Conservation (phyloP, 1,140 invertebrate species). For the Pomacea maculata region DNA sequence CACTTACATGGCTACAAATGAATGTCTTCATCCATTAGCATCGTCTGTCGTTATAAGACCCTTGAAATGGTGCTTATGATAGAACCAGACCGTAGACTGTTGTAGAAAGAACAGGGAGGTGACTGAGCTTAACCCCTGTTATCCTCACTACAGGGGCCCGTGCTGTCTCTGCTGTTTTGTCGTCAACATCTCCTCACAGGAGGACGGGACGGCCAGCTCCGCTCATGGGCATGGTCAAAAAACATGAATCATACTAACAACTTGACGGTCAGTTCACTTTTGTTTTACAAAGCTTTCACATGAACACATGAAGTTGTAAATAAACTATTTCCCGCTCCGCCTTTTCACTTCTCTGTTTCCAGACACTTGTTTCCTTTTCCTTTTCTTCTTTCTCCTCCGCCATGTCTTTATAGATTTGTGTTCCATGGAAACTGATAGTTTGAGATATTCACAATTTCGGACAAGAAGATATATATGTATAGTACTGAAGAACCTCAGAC, state of each 20-base stretch:
- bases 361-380: too few species aligned
- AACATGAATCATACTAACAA: conserved; percentile 50
- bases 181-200: conserved; percentile 47
- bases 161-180: conserved; percentile 45
- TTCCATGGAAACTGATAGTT: too few species aligned
- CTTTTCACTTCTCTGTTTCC: too few species aligned
- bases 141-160: conserved; percentile 46
- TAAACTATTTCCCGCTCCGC: too few species aligned
- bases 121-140: background rate
- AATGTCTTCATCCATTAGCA: too few species aligned
- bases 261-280: conserved; percentile 31
- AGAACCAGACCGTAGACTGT: background rate
- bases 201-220: conserved; percentile 50
- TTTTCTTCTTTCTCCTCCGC: too few species aligned
- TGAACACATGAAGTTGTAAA: background rate
- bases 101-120: background rate
- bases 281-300: background rate
- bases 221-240: conserved; percentile 51
- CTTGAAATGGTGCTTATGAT: background rate
- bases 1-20: too few species aligned
- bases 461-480: too few species aligned
- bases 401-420: too few species aligned
- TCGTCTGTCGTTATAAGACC: background rate
- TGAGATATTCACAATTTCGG: too few species aligned
- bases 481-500: too few species aligned